Base-by-base conservation (phyloP, 2,113 vertebrate species). In the Amblyopsis rosae region DNA sequence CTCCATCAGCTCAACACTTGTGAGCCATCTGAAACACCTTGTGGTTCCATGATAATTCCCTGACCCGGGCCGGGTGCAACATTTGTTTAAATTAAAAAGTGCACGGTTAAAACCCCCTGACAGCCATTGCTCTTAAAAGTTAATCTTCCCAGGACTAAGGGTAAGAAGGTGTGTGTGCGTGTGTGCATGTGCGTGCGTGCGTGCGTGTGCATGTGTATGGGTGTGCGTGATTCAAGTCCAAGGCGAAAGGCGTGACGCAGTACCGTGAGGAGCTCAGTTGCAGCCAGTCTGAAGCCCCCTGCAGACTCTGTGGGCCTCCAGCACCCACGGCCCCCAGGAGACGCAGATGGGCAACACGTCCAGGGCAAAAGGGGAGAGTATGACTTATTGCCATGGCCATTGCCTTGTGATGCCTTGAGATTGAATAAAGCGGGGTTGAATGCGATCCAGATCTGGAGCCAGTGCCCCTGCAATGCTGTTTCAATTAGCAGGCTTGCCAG, bases 21-120 rank as follows among this genome's bases (percentile, higher is more conserved):
- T 35, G 65, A 87, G 83, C 82, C 82, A 81, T 93, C 91, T 77
- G 72, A 88, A 92, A 92, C 92, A 92, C 91, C 90, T 92, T 84
- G 79, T 82, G 87, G 72, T 82, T 86, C 83, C 79, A 76, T 77
- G 86, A 86, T 90, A 82, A 88, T 87, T 83, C 84, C 62, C 15
- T 88, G 86, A 88, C 88, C 88, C 53, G 41, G 46, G 75, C 88
- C 53, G 46, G 46, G 75, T 49, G 76, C 77, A 70, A 67, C 79
- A 83, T 90, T 92, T 93, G 90, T 93, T 93, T 93, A 78, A 92
- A 91, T 92, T 92, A 89, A 86, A 93, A 92, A 90, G 90, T 90
- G 86, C 87, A 83, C 63, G 86, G 86, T 92, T 86, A 86, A 91
- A 89, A 77, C 86, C 79, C 81, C 79, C 77, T 86, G 87, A 83